Evolutionary conservation across 2,113 vertebrate genomes (phyloP), one percentile per base, ranked within the genome.

Genomic region (Thomomys bottae): DNA sequence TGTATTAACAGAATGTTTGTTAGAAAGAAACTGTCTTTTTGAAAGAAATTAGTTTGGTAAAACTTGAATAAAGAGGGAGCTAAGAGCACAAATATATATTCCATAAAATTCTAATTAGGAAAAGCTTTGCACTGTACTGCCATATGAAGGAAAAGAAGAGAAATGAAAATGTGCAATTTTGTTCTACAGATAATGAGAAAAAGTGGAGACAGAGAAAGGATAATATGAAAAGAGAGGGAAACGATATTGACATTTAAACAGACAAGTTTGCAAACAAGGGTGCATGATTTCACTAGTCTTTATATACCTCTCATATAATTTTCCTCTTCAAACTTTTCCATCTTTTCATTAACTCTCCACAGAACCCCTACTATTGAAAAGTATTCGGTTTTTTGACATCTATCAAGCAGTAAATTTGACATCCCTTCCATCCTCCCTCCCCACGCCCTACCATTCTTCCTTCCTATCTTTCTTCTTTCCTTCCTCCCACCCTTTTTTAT

Each of bases 1-100:
- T 11, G 1, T 80, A 38, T 70, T 1, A 14, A 7, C n/a, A 79
- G 28, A 4, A 61, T 38, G 21, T 38, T 70, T 87, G 38, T 70
- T 68, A 63, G 6, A 36, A 34, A 85, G 73, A 63, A 88, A 77
- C 1, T 66, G 4, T 38, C 1, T 70, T 84, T 73, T 38, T 68
- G 5, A 72, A 89, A 87, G 26, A 75, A 71, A 91, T 57, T 40
- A 49, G 86, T 92, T 80, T 88, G 34, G 36, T 71, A 61, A 68
- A 38, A 63, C 2, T 32, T 78, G 24, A 30, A 8, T 70, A 23
- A 9, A 68, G 1, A 59, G 6, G 32, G 3, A 85, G 18, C 23
- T 0, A 61, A 3, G 21, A 49, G 3, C 21, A 73, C 10, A 70
- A 54, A 15, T 9, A 0, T 15, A 61, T 80, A 30, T 36, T 21